Percentiles rank a stretch among this genome's conserved stretches.
Evolutionary conservation across 1,140 invertebrate species (phyloP).

Genomic region (Leguminivora glycinivorella): DNA sequence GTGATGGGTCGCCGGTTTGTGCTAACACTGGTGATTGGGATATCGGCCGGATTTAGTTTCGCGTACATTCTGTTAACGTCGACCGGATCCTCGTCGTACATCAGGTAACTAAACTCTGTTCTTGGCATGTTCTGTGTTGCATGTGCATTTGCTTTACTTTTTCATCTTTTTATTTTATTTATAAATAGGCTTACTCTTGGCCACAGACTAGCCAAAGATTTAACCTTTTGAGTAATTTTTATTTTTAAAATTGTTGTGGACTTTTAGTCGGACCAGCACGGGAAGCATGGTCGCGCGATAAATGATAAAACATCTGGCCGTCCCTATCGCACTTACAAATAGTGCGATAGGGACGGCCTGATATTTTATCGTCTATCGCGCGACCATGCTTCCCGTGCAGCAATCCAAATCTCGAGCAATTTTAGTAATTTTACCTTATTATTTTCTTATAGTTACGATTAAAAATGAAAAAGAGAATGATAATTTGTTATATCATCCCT

Average conservation of each 20-base stretch:
- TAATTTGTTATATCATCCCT: too few species aligned
- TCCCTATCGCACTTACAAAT: too few species aligned
- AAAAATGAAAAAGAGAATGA: too few species aligned
- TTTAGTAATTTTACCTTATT: neutral
- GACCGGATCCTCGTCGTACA: slow-evolving; percentile 59
- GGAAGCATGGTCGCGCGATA: too few species aligned
- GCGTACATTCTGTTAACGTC: slow-evolving; percentile 76
- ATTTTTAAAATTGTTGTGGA: neutral
- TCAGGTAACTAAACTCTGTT: slow-evolving; percentile 56
- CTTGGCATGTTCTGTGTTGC: slow-evolving; percentile 36
- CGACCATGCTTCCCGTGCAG: too few species aligned
- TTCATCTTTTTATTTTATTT: too few species aligned
- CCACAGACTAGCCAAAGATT: too few species aligned
- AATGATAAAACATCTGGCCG: too few species aligned
- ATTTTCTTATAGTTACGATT: neutral
- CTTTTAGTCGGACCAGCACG: too few species aligned
- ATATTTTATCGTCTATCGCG: too few species aligned
- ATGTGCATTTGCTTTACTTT: slow-evolving; percentile 23
- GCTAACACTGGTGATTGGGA: slow-evolving; percentile 76
- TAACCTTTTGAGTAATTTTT: neutral
- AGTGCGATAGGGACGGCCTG: too few species aligned
- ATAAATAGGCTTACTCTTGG: too few species aligned
- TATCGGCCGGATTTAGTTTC: slow-evolving; percentile 77
- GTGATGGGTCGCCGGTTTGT: slow-evolving; percentile 76
- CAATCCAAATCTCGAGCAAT: neutral